A percentile compares a stretch with the other conserved stretches of the same genome.
Conservation (phyloP, 2,888 invertebrate species). For the Ganaspis brasiliensis region DNA sequence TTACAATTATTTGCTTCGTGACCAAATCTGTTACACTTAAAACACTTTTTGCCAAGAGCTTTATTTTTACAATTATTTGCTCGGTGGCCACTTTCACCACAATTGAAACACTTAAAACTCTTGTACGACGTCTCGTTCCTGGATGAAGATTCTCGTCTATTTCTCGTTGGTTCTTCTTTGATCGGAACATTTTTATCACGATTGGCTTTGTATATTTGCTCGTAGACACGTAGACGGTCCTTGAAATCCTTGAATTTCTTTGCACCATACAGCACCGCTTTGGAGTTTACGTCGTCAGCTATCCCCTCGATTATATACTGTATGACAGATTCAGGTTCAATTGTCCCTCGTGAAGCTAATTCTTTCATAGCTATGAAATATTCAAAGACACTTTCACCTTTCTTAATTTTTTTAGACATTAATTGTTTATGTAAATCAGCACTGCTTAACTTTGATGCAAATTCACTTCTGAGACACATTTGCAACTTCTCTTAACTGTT, state of each 20-base stretch:
- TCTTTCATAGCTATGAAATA: constrained; percentile 50
- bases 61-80: neutral
- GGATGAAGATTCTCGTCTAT: no score
- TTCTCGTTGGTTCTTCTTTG: no score
- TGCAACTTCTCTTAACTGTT: constrained; percentile 24
- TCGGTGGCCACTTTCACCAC: neutral
- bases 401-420: neutral
- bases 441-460: constrained; percentile 30
- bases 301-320: constrained; percentile 48
- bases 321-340: constrained; percentile 45
- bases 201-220: constrained; percentile 13
- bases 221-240: constrained; percentile 24
- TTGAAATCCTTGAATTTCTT: constrained; percentile 16
- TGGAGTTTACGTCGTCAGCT: neutral
- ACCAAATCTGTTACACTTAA: neutral
- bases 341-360: constrained; percentile 38
- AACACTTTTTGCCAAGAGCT: neutral
- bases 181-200: neutral
- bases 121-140: no score
- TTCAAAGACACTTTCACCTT: constrained; percentile 38
- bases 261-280: constrained; percentile 38
- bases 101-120: neutral
- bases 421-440: constrained; percentile 22
- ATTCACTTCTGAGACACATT: constrained; percentile 30
- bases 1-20: neutral